Evolutionary conservation across 2,797 vertebrate genomes (phyloP).

Genomic region (Orientallactaga sibirica): DNA sequence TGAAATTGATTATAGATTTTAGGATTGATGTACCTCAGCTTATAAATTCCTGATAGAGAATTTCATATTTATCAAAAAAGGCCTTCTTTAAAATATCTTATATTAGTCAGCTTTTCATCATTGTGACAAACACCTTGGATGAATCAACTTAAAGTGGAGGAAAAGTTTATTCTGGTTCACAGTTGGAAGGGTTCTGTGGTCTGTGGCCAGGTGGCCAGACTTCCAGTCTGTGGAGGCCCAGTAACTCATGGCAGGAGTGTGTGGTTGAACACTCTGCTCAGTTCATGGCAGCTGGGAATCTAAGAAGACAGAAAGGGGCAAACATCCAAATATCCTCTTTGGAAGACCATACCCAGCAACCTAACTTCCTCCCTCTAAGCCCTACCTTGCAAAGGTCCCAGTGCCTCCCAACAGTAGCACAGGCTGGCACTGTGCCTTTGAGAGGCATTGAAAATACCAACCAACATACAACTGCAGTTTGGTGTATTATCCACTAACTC

Average conservation of each 20-base stretch:
- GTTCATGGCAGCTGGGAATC: not conserved
- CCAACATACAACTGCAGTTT: not conserved
- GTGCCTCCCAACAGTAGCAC: not conserved
- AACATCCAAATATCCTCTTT: not conserved
- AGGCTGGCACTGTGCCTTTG: not conserved
- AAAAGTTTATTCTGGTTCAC: not conserved
- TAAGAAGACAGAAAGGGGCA: no score
- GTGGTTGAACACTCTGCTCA: not conserved
- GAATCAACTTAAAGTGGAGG: not conserved
- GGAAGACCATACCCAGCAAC: not conserved
- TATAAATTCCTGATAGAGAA: not conserved
- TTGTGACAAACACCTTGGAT: not conserved
- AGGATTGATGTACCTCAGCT: not conserved
- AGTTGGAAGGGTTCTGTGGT: not conserved
- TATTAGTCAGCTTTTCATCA: not conserved
- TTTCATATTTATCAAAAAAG: not conserved
- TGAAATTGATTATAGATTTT: not conserved
- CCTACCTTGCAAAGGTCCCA: no score
- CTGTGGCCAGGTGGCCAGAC: not conserved
- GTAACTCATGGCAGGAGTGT: no score
- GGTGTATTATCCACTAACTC: not conserved
- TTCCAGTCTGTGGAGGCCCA: not conserved
- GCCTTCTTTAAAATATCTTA: not conserved
- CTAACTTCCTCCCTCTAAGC: not conserved
- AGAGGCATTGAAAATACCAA: not conserved